Percentiles rank a stretch among this genome's conserved stretches.
Conservation (phyloP, 2,888 invertebrate genomes). For the Smittia aterrima region DNA sequence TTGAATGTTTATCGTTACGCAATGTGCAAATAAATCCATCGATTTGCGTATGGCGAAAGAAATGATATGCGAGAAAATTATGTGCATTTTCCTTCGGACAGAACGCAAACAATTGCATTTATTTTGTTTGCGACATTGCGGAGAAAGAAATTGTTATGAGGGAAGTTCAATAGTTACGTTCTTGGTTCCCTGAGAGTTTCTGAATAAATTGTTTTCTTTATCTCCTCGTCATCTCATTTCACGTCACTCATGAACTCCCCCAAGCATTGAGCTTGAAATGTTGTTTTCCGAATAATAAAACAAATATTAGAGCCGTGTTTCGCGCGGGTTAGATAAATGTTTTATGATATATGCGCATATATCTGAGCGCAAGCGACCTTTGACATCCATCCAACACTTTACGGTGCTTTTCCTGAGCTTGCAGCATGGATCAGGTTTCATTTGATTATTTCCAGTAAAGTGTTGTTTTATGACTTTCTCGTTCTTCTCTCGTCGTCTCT, state of each 20-base stretch:
- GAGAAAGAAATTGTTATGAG: too few relatives aligned
- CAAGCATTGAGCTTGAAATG: neutral
- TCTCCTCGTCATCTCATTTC: neutral
- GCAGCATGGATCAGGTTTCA: slow-evolving; percentile 24
- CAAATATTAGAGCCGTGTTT: slow-evolving; percentile 4
- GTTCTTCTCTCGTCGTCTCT: neutral
- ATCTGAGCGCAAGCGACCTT: slow-evolving; percentile 8
- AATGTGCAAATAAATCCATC: neutral
- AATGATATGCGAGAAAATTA: neutral
- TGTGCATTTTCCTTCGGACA: neutral
- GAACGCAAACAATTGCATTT: neutral
- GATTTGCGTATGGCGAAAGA: neutral
- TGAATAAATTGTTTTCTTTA: too few relatives aligned
- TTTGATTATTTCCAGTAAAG: neutral
- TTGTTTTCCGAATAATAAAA: neutral
- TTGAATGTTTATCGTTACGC: neutral
- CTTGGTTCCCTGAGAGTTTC: too few relatives aligned
- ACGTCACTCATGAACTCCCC: too few relatives aligned
- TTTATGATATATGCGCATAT: slow-evolving; percentile 32
- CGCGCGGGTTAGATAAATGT: slow-evolving; percentile 28
- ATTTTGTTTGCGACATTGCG: too few relatives aligned
- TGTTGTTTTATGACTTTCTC: neutral
- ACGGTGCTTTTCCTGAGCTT: slow-evolving; percentile 12
- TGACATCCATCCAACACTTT: slow-evolving; percentile 34
- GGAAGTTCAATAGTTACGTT: too few relatives aligned